phyloP scores from a whole-genome alignment of 2,113 vertebrate species.

The Ochotona princeps region DNA sequence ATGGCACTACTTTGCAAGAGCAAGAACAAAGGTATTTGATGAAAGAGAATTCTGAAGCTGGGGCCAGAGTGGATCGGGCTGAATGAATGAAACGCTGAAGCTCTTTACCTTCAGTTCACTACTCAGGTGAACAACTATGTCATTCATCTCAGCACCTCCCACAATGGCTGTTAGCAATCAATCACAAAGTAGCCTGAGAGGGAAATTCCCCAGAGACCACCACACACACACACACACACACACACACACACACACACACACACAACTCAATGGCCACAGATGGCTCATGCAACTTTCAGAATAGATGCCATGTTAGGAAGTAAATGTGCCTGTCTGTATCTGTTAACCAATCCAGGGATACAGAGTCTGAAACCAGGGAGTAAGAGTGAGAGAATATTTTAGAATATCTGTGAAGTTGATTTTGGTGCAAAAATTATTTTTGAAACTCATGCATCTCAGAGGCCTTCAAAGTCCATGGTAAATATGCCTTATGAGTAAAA shows the following conservation, averaged over 20 bases:
- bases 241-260: slow-evolving; percentile 46
- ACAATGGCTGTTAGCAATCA: neutral
- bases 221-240: slow-evolving; percentile 47
- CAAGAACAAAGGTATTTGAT: neutral
- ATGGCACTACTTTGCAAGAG: neutral
- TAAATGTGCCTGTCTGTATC: neutral
- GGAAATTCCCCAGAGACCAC: slow-evolving; percentile 49
- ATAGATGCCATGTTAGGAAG: neutral
- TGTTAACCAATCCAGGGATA: slow-evolving; percentile 28
- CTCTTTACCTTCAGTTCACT: neutral
- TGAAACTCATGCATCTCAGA: too few species aligned
- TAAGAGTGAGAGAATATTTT: neutral
- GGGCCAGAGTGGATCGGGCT: neutral
- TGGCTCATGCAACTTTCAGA: slow-evolving; percentile 39
- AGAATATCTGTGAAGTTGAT: too few species aligned
- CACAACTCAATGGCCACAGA: neutral
- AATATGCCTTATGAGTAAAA: too few species aligned
- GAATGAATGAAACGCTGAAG: neutral
- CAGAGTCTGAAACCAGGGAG: slow-evolving; percentile 12
- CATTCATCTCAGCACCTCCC: slow-evolving; percentile 36
- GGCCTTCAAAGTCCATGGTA: too few species aligned
- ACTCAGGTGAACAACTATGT: neutral
- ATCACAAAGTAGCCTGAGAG: slow-evolving; percentile 47
- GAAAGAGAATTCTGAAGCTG: slow-evolving; percentile 24
- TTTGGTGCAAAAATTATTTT: too few species aligned